Base-by-base conservation (phyloP, 2,113 vertebrate species). In the Eptesicus fuscus region DNA sequence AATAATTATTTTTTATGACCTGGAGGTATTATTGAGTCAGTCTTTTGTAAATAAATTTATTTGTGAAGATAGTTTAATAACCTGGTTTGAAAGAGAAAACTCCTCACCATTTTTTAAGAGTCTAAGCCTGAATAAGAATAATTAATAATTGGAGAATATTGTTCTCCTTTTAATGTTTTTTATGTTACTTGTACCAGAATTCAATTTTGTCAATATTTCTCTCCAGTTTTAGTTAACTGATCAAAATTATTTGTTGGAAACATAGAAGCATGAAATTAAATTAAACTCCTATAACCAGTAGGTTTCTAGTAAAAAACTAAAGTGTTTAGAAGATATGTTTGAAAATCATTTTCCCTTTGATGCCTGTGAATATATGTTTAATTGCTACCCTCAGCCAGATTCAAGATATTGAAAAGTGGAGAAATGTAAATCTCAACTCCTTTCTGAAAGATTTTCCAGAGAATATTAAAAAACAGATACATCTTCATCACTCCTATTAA, bases 391-490 rank as follows among this genome's bases (percentile, higher is more conserved):
- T 53, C 30, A 96, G 93, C 80, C 79, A 95, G 30, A 74, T 90
- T 93, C 13, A 87, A 86, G 65, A 80, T 70, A 71, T 47, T 83
- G 40, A 73, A 61, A 86, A 91, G 44, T 85, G 9, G 40, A 73
- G 71, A 95, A 93, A 89, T 97, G 96, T 91, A 59, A 83, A 94
- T 74, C 59, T 93, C 67, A 83, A 35, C 32, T 53, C 10, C 84
- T 93, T 69, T 94, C 79, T 86, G 87, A 96, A 97, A 96, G 93
- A 40, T 96, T 96, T 97, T 93, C 91, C 74, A 97, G 70, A 91
- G 79, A 88, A 70, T 74, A 37, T 92, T 96, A 92, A 96, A 95
- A 89, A 90, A 87, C 47, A 87, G 61, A 65, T 49, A 2, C 1
- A 76, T 53, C 71, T 90, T 96, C 63, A 87, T 80, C 73, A 92